phyloP scores from a whole-genome alignment of 2,888 invertebrate genomes.

The Alsophila aescularia region DNA sequence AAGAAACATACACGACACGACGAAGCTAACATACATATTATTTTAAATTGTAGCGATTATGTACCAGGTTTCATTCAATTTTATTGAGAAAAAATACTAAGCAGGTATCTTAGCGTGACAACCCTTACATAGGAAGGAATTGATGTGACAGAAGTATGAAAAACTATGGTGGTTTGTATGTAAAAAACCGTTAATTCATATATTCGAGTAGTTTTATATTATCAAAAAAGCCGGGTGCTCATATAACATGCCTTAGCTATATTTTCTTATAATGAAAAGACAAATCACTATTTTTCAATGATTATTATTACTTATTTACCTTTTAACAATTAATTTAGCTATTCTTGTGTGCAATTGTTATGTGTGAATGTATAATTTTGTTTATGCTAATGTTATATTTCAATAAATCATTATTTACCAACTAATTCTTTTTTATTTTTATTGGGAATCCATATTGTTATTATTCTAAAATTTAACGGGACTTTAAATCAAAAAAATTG shows the following conservation, averaged over 20 bases:
- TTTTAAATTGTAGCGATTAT: too few species aligned
- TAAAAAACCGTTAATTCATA: slow-evolving; percentile 1
- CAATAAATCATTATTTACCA: slow-evolving; percentile 63
- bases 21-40: too few species aligned
- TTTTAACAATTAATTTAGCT: slow-evolving; percentile 32
- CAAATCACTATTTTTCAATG: slow-evolving; percentile 31
- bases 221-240: slow-evolving; percentile 15
- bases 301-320: slow-evolving; percentile 10
- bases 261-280: slow-evolving; percentile 31
- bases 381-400: slow-evolving; percentile 64
- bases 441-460: not conserved
- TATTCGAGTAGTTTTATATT: slow-evolving; percentile 1
- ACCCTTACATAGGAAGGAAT: too few species aligned
- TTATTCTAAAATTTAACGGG: too few species aligned
- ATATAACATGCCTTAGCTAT: slow-evolving; percentile 26
- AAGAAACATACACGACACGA: too few species aligned
- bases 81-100: too few species aligned
- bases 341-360: slow-evolving; percentile 58
- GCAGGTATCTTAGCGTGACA: too few species aligned
- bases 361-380: slow-evolving; percentile 53
- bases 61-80: too few species aligned
- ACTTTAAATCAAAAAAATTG: too few species aligned
- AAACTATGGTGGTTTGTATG: not conserved
- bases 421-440: not conserved
- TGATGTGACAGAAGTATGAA: not conserved